phyloP scores from a whole-genome alignment of 1,140 invertebrate genomes.

The Heliconius himera region DNA sequence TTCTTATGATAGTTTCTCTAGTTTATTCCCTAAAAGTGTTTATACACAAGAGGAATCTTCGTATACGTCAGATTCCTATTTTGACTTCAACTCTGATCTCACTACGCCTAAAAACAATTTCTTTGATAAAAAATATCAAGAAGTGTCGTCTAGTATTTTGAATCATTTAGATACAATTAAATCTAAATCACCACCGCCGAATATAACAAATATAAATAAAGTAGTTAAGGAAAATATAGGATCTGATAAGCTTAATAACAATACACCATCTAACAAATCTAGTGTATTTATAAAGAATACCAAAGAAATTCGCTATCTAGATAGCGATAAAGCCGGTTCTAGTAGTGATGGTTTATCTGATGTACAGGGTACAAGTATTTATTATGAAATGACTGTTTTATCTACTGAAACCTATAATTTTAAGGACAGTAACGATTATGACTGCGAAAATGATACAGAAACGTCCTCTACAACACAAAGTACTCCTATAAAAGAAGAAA shows the following conservation, averaged over 20 bases:
- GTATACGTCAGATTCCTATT: constrained; percentile 67
- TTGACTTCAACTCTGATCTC: constrained; percentile 69
- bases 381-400: constrained; percentile 76
- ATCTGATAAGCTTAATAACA: constrained; percentile 59
- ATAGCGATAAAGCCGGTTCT: constrained; percentile 68
- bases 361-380: constrained; percentile 77
- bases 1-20: constrained; percentile 60
- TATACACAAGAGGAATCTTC: constrained; percentile 57
- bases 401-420: constrained; percentile 77
- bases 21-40: constrained; percentile 60
- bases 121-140: constrained; percentile 71
- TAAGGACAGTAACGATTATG: constrained; percentile 64
- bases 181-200: constrained; percentile 55
- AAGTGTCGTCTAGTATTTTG: constrained; percentile 70
- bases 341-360: constrained; percentile 68
- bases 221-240: constrained; percentile 61
- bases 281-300: constrained; percentile 74
- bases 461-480: constrained; percentile 51
- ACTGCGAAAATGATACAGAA: constrained; percentile 69
- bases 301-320: constrained; percentile 71
- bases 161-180: constrained; percentile 65
- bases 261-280: constrained; percentile 68
- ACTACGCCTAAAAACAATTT: constrained; percentile 75
- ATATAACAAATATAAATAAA: constrained; percentile 59
- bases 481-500: constrained; percentile 60